phyloP scores from a whole-genome alignment of 2,888 invertebrate genomes.

The Meghimatium bilineatum region DNA sequence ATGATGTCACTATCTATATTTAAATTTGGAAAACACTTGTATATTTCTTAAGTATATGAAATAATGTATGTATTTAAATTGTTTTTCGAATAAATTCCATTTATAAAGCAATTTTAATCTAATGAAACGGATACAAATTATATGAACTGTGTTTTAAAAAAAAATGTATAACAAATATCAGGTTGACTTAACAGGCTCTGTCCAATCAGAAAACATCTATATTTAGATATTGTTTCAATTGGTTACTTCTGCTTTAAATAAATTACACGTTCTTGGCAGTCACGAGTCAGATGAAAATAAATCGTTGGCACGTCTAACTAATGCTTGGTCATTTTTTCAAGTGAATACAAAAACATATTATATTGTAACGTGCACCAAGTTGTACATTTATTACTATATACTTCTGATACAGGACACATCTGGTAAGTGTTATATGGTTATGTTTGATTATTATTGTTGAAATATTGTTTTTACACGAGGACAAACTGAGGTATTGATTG shows the following conservation, averaged over 20 bases:
- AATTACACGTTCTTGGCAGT: constrained; percentile 11
- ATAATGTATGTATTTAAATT: background rate
- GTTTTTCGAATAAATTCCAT: no score
- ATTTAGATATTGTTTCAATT: constrained; percentile 13
- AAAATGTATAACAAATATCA: background rate
- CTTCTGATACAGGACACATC: background rate
- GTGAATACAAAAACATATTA: background rate
- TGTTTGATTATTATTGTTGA: background rate
- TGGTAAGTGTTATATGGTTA: background rate
- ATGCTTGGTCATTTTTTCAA: background rate
- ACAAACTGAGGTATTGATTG: no score
- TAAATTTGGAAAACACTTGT: constrained; percentile 9
- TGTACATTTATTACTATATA: background rate
- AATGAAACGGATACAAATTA: no score
- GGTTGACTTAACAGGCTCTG: background rate
- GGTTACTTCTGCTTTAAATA: background rate
- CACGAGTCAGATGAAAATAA: constrained; percentile 51
- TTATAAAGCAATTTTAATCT: no score
- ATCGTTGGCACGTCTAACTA: constrained; percentile 35
- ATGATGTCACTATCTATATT: constrained; percentile 47
- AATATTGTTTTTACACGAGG: no score
- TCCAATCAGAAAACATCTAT: constrained; percentile 8
- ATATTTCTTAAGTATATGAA: constrained; percentile 25
- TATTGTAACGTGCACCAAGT: no score
- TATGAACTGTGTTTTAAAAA: no score